phyloP scores from a whole-genome alignment of 2,888 invertebrate genomes.

The Lepidochrysops patricia region DNA sequence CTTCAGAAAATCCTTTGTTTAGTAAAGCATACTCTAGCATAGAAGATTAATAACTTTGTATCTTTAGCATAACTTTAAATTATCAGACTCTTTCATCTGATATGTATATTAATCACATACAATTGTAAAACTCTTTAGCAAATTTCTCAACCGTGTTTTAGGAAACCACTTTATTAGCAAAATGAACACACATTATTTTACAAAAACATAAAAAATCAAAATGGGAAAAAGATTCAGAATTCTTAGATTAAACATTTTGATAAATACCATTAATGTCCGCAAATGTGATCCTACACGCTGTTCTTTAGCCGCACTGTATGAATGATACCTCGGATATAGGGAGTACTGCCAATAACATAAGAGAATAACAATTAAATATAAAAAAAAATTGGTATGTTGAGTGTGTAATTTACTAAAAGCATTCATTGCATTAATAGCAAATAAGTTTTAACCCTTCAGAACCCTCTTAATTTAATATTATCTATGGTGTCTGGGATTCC shows the following conservation, averaged over 20 bases:
- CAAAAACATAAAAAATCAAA: not conserved
- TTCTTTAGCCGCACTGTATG: slow-evolving; percentile 66
- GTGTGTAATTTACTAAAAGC: too few relatives aligned
- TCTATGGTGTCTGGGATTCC: too few relatives aligned
- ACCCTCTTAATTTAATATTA: too few relatives aligned
- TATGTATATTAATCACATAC: too few relatives aligned
- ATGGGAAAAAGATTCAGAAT: not conserved
- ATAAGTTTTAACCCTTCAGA: too few relatives aligned
- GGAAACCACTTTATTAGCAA: not conserved
- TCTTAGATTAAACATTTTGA: slow-evolving; percentile 24
- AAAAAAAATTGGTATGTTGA: not conserved
- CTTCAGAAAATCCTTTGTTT: not conserved
- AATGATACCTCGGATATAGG: slow-evolving; percentile 64
- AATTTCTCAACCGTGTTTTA: too few relatives aligned
- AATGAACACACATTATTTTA: not conserved
- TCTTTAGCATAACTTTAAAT: too few relatives aligned
- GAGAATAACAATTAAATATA: not conserved
- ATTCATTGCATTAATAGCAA: too few relatives aligned
- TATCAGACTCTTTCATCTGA: too few relatives aligned
- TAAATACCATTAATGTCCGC: slow-evolving; percentile 70
- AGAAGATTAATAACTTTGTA: not conserved
- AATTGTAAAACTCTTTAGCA: too few relatives aligned
- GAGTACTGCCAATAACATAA: slow-evolving; percentile 57
- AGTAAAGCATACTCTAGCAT: not conserved
- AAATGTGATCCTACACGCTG: slow-evolving; percentile 67